A percentile compares a stretch with the other conserved stretches of the same genome.
Evolutionary conservation across 2,888 invertebrate genomes (phyloP).

Genomic region (Apoda limacodes): DNA sequence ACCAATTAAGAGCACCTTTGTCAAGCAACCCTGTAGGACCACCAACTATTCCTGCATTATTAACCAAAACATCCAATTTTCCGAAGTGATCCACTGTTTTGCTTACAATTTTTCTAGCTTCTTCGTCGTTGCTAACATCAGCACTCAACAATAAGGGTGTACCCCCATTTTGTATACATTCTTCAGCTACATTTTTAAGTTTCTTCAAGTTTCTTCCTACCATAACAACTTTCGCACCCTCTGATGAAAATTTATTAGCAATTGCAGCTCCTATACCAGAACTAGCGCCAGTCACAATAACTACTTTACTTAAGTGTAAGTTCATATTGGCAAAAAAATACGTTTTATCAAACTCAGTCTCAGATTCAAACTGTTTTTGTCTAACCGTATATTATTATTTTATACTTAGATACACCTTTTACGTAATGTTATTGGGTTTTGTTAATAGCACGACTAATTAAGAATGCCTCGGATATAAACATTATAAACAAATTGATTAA

Average conservation of each 20-base stretch:
- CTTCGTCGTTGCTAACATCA: conserved; percentile 24
- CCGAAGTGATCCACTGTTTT: conserved; percentile 21
- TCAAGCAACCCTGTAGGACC: conserved; percentile 18
- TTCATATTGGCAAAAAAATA: too few species aligned
- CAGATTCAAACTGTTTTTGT: too few species aligned
- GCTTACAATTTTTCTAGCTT: conserved; percentile 21
- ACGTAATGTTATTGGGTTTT: too few species aligned
- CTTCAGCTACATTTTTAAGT: conserved; percentile 16
- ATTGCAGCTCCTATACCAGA: too few species aligned
- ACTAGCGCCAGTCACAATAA: too few species aligned
- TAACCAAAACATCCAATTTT: conserved; percentile 26
- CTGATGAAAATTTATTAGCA: conserved; percentile 16
- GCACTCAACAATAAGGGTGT: conserved; percentile 21
- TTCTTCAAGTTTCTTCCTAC: conserved; percentile 22
- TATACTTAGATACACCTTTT: too few species aligned
- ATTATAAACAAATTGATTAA: too few species aligned
- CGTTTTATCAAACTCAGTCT: too few species aligned
- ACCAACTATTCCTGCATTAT: conserved; percentile 25
- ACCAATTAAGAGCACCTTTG: conserved; percentile 21
- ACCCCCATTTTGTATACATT: conserved; percentile 16
- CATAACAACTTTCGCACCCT: conserved; percentile 21
- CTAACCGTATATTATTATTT: too few species aligned
- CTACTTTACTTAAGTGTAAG: too few species aligned
- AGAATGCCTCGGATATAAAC: too few species aligned
- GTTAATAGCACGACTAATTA: too few species aligned